These are phyloP conservation scores for Sciurus niger DNA, from an alignment of 2,113 vertebrate species.

Conservation along the genomic window DNA sequence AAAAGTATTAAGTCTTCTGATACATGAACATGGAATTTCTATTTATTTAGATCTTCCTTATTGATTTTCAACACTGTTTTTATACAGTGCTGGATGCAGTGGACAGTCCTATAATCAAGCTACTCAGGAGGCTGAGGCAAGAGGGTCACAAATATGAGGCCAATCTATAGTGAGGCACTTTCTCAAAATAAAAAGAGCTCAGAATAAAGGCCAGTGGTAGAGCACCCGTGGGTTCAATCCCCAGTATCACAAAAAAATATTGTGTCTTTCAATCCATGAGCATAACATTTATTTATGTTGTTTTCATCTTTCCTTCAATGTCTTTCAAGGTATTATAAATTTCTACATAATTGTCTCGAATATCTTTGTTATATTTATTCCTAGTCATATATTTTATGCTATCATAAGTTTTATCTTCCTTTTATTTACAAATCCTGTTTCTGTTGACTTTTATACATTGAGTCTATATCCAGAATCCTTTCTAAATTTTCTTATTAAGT, in stretches of 20 bases:
- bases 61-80: not conserved
- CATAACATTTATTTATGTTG: not conserved
- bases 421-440: slow-evolving; percentile 39
- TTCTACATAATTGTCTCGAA: not conserved
- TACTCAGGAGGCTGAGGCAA: no score
- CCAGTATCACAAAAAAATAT: not conserved
- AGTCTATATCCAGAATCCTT: slow-evolving; percentile 1
- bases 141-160: no score
- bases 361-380: slow-evolving; percentile 16
- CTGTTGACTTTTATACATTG: slow-evolving; percentile 20
- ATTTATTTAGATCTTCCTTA: not conserved
- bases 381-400: not conserved
- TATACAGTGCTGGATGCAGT: not conserved
- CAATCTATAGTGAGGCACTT: no score
- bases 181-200: no score
- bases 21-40: not conserved
- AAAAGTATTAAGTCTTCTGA: not conserved
- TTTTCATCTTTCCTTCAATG: slow-evolving; percentile 31
- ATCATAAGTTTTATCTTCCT: slow-evolving; percentile 22
- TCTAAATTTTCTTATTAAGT: slow-evolving; percentile 30
- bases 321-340: slow-evolving; percentile 24
- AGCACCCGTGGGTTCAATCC: no score
- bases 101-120: no score
- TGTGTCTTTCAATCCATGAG: not conserved
- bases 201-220: no score